Conservation (phyloP, 2,888 invertebrate genomes). For the Brenthis hecate region DNA sequence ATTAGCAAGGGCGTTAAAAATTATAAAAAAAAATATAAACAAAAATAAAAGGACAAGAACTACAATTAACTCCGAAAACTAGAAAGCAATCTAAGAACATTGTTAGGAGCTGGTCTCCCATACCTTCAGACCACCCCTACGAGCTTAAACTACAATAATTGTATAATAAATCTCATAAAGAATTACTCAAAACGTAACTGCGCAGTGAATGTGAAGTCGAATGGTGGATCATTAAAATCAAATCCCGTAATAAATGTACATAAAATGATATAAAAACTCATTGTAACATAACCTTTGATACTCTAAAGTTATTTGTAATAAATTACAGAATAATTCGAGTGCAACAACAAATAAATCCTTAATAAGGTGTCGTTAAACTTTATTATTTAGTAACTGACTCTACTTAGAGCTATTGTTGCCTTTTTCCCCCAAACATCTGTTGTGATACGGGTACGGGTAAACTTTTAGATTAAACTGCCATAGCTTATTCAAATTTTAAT, state of each 20-base stretch:
- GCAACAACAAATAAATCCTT: slow-evolving; percentile 77
- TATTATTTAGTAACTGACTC: slow-evolving; percentile 57
- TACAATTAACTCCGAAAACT: too few relatives aligned
- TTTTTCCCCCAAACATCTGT: slow-evolving; percentile 73
- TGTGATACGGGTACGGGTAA: slow-evolving; percentile 49
- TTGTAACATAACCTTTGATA: slow-evolving; percentile 52
- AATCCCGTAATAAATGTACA: slow-evolving; percentile 70
- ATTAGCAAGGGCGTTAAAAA: too few relatives aligned
- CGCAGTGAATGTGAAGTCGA: slow-evolving; percentile 27
- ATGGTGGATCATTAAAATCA: slow-evolving; percentile 64
- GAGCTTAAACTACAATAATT: slow-evolving; percentile 51
- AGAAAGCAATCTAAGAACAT: not conserved
- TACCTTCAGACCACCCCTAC: slow-evolving; percentile 31
- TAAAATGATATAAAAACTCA: slow-evolving; percentile 48
- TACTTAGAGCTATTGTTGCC: slow-evolving; percentile 71
- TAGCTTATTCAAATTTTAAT: not conserved
- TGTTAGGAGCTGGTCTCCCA: slow-evolving; percentile 1
- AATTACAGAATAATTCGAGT: slow-evolving; percentile 75
- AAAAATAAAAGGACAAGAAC: too few relatives aligned
- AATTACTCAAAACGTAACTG: slow-evolving; percentile 55
- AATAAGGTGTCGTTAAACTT: slow-evolving; percentile 67
- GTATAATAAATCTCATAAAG: slow-evolving; percentile 57
- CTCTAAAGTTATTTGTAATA: slow-evolving; percentile 77
- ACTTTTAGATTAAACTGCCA: slow-evolving; percentile 48
- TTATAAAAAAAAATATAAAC: too few relatives aligned